Conservation (phyloP, 2,888 invertebrate genomes). For the Cryptus viduatorius region DNA sequence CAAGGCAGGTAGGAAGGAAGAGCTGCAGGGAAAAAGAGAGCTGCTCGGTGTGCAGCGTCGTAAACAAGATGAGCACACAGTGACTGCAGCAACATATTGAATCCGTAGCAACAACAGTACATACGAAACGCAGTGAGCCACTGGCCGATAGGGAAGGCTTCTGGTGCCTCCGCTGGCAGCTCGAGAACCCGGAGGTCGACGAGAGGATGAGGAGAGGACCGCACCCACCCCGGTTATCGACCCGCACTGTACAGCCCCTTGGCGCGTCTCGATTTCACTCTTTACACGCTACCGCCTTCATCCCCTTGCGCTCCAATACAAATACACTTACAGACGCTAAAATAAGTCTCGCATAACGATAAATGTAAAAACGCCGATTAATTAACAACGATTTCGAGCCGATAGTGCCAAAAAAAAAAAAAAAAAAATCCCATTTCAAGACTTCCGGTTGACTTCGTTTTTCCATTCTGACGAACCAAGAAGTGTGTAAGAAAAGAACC, state of each 20-base stretch:
- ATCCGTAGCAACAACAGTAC: constrained; percentile 26
- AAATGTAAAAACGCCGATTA: background rate
- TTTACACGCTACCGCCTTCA: constrained; percentile 64
- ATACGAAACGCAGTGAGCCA: constrained; percentile 21
- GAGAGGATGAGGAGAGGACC: constrained; percentile 76
- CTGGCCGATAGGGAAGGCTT: constrained; percentile 52
- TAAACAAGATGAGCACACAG: constrained; percentile 33
- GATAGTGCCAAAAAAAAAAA: background rate
- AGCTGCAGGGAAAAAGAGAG: constrained; percentile 1
- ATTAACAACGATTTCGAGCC: background rate
- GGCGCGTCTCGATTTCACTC: constrained; percentile 76
- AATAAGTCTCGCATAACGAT: background rate
- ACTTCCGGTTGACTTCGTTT: too few species aligned
- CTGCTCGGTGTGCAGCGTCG: constrained; percentile 1
- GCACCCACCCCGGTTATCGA: constrained; percentile 82
- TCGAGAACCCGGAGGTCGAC: constrained; percentile 73
- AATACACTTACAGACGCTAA: background rate
- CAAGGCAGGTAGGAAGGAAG: constrained; percentile 26
- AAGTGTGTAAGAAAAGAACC: too few species aligned
- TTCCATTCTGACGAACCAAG: too few species aligned
- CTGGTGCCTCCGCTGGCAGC: constrained; percentile 49
- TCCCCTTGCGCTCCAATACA: constrained; percentile 6
- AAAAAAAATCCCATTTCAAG: background rate
- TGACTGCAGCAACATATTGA: constrained; percentile 5
- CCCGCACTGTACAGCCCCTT: constrained; percentile 77